Conservation (phyloP, 2,797 vertebrate genomes). For the Enteromius mattozi region DNA sequence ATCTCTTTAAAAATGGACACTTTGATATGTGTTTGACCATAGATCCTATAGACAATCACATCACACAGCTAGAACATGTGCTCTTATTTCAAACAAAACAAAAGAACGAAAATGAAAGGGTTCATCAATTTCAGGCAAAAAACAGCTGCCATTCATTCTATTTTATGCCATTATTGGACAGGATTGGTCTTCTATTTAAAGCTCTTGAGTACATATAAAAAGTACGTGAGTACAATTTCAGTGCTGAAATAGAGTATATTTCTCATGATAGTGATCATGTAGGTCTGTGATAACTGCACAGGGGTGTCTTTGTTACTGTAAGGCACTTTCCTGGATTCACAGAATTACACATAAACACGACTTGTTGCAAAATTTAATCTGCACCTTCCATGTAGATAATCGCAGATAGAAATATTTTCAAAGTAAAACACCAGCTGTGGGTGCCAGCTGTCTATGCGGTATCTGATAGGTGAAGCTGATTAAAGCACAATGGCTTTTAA, state of each 20-base stretch:
- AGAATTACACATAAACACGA: conserved; percentile 36
- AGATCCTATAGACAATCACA: conserved; percentile 51
- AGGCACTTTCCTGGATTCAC: conserved; percentile 19
- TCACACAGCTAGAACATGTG: conserved; percentile 50
- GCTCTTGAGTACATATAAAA: not conserved
- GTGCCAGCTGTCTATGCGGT: conserved; percentile 45
- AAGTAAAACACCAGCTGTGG: conserved; percentile 49
- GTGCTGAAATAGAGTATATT: not conserved
- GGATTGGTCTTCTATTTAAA: not conserved
- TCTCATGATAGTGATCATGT: not conserved
- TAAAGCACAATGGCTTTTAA: conserved; percentile 45
- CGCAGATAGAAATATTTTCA: conserved; percentile 52
- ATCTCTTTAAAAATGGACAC: conserved; percentile 55
- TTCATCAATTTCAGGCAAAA: conserved; percentile 29
- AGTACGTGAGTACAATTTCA: not conserved
- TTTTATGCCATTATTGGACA: conserved; percentile 6
- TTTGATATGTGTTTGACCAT: conserved; percentile 60
- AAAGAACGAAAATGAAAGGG: conserved; percentile 36
- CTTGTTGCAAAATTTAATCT: conserved; percentile 43
- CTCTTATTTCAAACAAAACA: conserved; percentile 46
- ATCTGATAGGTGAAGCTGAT: conserved; percentile 48
- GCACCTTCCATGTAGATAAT: conserved; percentile 55
- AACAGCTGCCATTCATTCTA: conserved; percentile 15
- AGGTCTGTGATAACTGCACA: conserved; percentile 14
- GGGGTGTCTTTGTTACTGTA: conserved; percentile 10